A percentile compares a stretch with the other conserved stretches of the same genome.
These are phyloP conservation scores for Chionis minor DNA, from an alignment of 2,113 vertebrate species.

Conservation along the genomic window DNA sequence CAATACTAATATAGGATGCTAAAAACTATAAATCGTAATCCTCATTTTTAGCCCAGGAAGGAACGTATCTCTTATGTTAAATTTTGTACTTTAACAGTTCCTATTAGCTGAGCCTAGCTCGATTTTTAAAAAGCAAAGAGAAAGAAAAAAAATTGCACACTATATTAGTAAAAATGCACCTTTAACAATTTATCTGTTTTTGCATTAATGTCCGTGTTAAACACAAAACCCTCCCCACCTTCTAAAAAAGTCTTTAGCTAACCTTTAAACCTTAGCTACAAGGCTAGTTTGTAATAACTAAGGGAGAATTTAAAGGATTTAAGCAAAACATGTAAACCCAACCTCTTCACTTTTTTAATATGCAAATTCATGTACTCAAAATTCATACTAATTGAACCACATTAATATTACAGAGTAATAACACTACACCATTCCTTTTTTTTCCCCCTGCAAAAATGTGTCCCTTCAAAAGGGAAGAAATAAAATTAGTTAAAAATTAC, in stretches of 20 bases:
- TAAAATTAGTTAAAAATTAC: not conserved
- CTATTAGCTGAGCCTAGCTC: not conserved
- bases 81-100: not conserved
- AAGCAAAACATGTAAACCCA: not conserved
- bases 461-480: not conserved
- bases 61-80: not conserved
- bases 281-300: not conserved
- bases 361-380: not conserved
- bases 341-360: not conserved
- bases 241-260: not conserved
- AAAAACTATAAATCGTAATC: not conserved
- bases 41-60: not conserved
- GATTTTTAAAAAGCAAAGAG: not conserved
- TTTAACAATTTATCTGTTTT: not conserved
- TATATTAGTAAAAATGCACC: not conserved
- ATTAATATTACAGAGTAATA: not conserved
- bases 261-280: not conserved
- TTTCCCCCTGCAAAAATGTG: not conserved
- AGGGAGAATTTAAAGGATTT: not conserved
- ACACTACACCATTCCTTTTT: not conserved
- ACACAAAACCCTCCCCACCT: not conserved
- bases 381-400: not conserved
- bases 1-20: not conserved
- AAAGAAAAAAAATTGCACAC: no score
- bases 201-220: not conserved